Base-by-base conservation (phyloP, 2,888 invertebrate species). In the Drosophila macrothrix region DNA sequence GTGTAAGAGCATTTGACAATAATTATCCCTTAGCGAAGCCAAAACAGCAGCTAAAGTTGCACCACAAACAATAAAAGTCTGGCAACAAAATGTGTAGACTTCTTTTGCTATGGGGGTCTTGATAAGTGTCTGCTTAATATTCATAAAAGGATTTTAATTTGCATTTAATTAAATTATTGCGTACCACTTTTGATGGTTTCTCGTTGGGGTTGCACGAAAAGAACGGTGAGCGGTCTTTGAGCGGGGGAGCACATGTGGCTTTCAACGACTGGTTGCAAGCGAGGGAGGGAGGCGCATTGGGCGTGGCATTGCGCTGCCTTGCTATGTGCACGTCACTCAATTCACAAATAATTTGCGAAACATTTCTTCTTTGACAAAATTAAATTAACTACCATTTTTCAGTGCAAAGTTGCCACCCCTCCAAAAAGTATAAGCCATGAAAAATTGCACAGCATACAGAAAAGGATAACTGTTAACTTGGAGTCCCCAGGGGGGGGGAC, bases 131-230 rank as follows among this genome's bases (percentile, higher is more conserved):
- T 76, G 71, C 72, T 83, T 82, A 84, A 86, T 86, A 84, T 89
- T 82, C 82, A 84, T 91, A 83, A 90, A 90, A 91, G 89, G 87
- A 83, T 89, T 91, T 90, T 84, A 90, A 91, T 88, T 91, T 88
- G 76, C 80, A 86, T 83, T 90, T 91, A 91, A 91, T 91, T 89
- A 74, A 86, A 90, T 91, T 86, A 90, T 71, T 75, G 73, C 70
- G 49, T 68, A 68, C 39, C 64, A 61, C 64, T 53, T 55, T 63
- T 25, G 6, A 10, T 16, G 16, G 33, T 6, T 33, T 7, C 52
- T 2, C 7, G 39, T 29, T 46, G 46, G 46, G 46, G 46, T 46
- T 46, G 12, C 43, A 43, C 16, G 31, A 14, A 19, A 3, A 35
- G 19, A 37, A 22, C 25, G 14, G 7, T 49, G 43, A 35, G 5